Base-by-base conservation (phyloP, 2,888 invertebrate species). In the Aspidapion aeneum region DNA sequence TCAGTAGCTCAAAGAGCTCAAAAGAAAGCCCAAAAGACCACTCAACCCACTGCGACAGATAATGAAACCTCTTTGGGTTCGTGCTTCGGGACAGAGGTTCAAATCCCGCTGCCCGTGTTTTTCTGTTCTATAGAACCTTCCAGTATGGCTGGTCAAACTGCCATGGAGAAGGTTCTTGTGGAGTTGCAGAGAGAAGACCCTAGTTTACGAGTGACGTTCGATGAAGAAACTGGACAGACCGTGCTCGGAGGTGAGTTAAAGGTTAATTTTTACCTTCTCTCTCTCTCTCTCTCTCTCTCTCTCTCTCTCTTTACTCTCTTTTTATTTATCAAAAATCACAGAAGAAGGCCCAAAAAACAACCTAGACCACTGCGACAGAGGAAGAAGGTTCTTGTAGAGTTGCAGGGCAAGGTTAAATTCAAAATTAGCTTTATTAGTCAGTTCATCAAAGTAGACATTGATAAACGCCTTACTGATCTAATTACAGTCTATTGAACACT, bases 81-180 rank as follows among this genome's bases (percentile, higher is more conserved):
- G 50, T 68, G 81, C 50, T 80, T 84, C 61, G 78, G 80, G 5
- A 69, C 81, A 70, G 89, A 90, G 1, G 85, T 92, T 0, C 84
- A 85, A 55, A 81, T 96, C 63, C 97, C 97, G 0, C 93, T 95
- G 74, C 96, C 99, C 0, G 99, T 99, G 0, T 98, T 97, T 81
- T 93, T 97, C 75, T 98, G 98, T 78, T 92, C 95, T 1, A 90
- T 99, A 67, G 98, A 99, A 81, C 92, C 98, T 0, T 91, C 94
- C 0, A 93, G 93, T 71, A 75, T 89, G 70, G 85, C 90, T 0
- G 84, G 85, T 64, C 94, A 96, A 80, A 80, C 80, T 54, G 82
- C 88, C 0, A 81, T 98, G 72, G 97, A 98, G 70, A 80, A 82
- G 16, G 97, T 97, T 0, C 82, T 98, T 20, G 82, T 80, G 2